phyloP scores from a whole-genome alignment of 2,888 invertebrate species.

The Scaptomyza cyrtandrae region DNA sequence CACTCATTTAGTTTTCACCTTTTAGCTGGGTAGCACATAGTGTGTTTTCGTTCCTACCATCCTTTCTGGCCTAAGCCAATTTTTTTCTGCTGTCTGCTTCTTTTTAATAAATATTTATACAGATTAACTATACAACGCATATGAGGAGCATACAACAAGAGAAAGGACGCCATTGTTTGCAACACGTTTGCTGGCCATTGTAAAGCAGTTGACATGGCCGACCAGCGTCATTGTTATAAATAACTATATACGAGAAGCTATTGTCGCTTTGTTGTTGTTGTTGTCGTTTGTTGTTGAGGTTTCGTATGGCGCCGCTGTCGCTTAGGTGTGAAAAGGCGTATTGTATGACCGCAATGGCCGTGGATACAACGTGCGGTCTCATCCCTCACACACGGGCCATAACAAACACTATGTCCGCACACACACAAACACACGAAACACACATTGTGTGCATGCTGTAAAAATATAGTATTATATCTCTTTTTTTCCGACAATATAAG shows the following conservation, averaged over 20 bases:
- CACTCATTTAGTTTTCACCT: not conserved
- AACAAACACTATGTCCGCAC: conserved; percentile 9
- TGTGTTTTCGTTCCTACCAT: not conserved
- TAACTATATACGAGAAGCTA: conserved; percentile 36
- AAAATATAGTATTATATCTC: conserved; percentile 58
- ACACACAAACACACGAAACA: not conserved
- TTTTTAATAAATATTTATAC: conserved; percentile 58
- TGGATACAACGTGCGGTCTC: conserved; percentile 34
- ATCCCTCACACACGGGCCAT: conserved; percentile 9
- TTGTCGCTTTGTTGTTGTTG: conserved; percentile 26
- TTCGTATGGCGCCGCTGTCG: conserved; percentile 43
- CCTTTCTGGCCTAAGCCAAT: conserved; percentile 9
- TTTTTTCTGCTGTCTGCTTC: conserved; percentile 2
- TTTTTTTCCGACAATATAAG: conserved; percentile 39
- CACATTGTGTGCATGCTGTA: conserved; percentile 19
- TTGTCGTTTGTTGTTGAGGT: conserved; percentile 25
- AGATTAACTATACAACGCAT: conserved; percentile 32
- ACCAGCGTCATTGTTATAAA: conserved; percentile 57
- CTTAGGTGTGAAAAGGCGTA: conserved; percentile 73
- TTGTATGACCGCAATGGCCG: conserved; percentile 41
- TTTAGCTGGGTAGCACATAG: not conserved
- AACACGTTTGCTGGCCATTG: conserved; percentile 32
- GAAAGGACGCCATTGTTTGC: conserved; percentile 37
- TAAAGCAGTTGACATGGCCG: conserved; percentile 57
- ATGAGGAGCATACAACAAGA: not conserved